Conservation (phyloP, 2,113 vertebrate genomes). For the Dicaeum eximium region DNA sequence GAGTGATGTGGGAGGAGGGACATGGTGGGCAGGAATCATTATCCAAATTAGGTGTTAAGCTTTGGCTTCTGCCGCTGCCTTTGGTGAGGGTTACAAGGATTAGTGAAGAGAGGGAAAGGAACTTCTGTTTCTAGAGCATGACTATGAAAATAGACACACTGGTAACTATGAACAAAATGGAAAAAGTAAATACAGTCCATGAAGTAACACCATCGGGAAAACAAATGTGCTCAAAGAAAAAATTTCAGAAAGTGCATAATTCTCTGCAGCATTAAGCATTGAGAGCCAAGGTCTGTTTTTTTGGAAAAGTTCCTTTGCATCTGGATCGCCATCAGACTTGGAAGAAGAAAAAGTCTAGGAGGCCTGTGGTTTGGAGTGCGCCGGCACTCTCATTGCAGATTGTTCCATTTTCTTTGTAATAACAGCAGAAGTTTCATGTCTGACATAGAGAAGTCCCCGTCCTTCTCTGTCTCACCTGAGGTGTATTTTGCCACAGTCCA, state of each 20-base stretch:
- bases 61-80: conserved; percentile 28
- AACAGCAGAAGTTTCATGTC: conserved; percentile 36
- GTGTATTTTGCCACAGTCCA: neutral
- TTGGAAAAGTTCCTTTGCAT: conserved; percentile 65
- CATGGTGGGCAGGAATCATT: conserved; percentile 22
- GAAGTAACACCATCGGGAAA: conserved; percentile 63
- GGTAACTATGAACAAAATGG: conserved; percentile 56
- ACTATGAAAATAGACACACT: conserved; percentile 52
- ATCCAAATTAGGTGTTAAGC: conserved; percentile 56
- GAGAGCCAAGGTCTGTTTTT: conserved; percentile 50
- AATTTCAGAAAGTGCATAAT: conserved; percentile 32
- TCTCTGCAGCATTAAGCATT: conserved; percentile 49
- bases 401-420: conserved; percentile 19
- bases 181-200: conserved; percentile 60
- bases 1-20: conserved; percentile 7
- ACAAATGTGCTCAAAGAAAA: conserved; percentile 66
- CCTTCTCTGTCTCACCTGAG: neutral
- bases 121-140: conserved; percentile 47
- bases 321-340: conserved; percentile 63
- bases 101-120: conserved; percentile 23
- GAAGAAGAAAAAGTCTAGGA: conserved; percentile 53
- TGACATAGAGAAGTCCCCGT: neutral
- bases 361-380: conserved; percentile 56
- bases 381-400: conserved; percentile 13
- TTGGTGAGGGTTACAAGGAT: conserved; percentile 44